A percentile compares a stretch with the other conserved stretches of the same genome.
Evolutionary conservation across 2,797 vertebrate species (phyloP).

Genomic region (Salmo trutta): DNA sequence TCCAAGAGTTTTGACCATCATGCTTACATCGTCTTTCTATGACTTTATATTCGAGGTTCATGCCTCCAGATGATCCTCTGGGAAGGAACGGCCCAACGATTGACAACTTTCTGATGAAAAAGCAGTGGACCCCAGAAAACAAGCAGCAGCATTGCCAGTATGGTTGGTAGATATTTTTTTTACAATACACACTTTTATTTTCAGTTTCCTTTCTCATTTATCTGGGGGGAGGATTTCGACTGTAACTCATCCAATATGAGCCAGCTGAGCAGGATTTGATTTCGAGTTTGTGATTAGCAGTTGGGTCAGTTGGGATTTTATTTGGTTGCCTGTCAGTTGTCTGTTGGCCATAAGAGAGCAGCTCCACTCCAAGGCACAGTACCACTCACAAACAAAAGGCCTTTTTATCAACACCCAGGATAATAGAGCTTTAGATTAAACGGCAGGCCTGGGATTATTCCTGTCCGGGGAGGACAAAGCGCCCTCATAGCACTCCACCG

Average conservation of each 20-base stretch:
- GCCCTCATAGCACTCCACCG: neutral
- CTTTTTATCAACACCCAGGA: conserved; percentile 12
- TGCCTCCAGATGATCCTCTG: conserved; percentile 90
- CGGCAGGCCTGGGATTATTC: conserved; percentile 16
- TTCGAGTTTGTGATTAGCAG: conserved; percentile 7
- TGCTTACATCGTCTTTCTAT: neutral
- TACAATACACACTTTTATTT: conserved; percentile 5
- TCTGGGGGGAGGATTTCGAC: neutral
- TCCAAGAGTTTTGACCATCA: neutral
- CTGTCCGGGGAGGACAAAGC: conserved; percentile 3
- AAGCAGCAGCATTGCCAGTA: conserved; percentile 84
- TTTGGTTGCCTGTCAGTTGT: conserved; percentile 18
- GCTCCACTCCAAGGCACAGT: conserved; percentile 6
- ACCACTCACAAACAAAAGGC: conserved; percentile 13
- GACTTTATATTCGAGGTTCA: conserved; percentile 76
- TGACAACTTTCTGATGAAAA: conserved; percentile 82
- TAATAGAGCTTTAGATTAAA: neutral
- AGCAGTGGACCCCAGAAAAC: conserved; percentile 69
- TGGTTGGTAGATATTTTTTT: conserved; percentile 64
- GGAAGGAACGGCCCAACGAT: conserved; percentile 85
- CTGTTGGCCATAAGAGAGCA: neutral
- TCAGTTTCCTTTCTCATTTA: neutral
- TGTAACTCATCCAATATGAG: neutral
- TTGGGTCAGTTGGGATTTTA: conserved; percentile 9
- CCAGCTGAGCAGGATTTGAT: neutral